phyloP scores from a whole-genome alignment of 2,888 invertebrate species.

The Ophioninae sp. region DNA sequence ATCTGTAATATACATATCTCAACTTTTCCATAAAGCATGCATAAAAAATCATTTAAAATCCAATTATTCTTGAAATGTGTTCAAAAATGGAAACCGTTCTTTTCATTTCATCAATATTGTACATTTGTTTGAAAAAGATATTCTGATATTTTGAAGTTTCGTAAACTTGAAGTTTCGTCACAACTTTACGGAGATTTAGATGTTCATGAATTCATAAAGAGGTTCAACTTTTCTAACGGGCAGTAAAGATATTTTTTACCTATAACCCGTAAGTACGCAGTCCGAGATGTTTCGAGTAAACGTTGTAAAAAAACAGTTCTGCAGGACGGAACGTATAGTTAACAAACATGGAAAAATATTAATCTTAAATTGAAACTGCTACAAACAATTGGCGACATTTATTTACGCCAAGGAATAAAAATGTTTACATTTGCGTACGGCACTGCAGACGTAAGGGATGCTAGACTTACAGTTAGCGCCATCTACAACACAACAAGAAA shows the following conservation, averaged over 20 bases:
- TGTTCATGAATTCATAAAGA: not conserved
- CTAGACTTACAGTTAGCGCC: constrained; percentile 57
- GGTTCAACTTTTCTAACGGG: not conserved
- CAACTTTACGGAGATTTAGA: not conserved
- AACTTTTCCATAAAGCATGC: no score
- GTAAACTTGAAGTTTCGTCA: not conserved
- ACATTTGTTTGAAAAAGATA: not conserved
- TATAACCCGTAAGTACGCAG: not conserved
- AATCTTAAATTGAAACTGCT: not conserved
- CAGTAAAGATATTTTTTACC: not conserved
- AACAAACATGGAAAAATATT: not conserved
- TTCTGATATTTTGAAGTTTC: not conserved
- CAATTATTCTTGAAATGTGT: not conserved
- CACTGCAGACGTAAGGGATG: constrained; percentile 60
- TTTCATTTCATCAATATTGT: not conserved
- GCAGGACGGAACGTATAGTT: not conserved
- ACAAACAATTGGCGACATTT: not conserved
- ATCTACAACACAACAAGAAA: constrained; percentile 59
- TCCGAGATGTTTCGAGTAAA: not conserved
- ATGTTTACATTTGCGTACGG: constrained; percentile 49
- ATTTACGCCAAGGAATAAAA: not conserved
- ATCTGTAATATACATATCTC: no score
- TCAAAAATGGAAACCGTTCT: not conserved
- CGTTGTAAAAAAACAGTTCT: not conserved
- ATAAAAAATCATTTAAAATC: no score